These are phyloP conservation scores for Neodontobutis hainanensis DNA, from an alignment of 2,113 vertebrate species.

Conservation along the genomic window DNA sequence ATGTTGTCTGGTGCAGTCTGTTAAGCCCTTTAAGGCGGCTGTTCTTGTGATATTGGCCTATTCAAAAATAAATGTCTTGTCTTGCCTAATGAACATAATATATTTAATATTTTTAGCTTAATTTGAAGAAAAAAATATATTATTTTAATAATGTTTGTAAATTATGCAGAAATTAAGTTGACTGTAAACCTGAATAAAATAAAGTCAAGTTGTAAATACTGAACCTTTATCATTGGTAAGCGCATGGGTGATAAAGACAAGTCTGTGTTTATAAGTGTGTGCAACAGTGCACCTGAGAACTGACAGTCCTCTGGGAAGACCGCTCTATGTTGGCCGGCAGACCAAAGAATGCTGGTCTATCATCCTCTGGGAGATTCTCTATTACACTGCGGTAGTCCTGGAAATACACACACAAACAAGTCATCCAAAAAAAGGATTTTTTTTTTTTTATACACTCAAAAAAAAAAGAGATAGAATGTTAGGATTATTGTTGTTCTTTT, in stretches of 20 bases:
- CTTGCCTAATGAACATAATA: too few relatives aligned
- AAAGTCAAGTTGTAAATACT: too few relatives aligned
- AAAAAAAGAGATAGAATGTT: background rate
- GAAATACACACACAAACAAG: constrained; percentile 39
- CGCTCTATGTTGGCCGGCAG: constrained; percentile 94
- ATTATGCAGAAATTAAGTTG: too few relatives aligned
- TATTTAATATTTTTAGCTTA: too few relatives aligned
- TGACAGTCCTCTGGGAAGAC: constrained; percentile 92
- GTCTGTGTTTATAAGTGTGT: constrained; percentile 8
- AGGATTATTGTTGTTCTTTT: constrained; percentile 3
- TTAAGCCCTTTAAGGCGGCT: too few relatives aligned
- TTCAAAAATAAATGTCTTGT: too few relatives aligned
- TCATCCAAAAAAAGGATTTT: constrained; percentile 46
- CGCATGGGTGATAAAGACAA: background rate
- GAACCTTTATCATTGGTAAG: constrained; percentile 10
- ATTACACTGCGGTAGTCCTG: constrained; percentile 92
- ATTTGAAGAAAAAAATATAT: too few relatives aligned
- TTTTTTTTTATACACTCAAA: background rate
- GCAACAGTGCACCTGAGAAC: constrained; percentile 83
- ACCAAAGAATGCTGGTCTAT: constrained; percentile 93
- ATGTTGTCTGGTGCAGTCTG: too few relatives aligned
- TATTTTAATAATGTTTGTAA: too few relatives aligned
- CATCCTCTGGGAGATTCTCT: constrained; percentile 92
- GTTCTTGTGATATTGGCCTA: too few relatives aligned
- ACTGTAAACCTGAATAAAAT: too few relatives aligned